Evolutionary conservation across 2,113 vertebrate species (phyloP).

Genomic region (Pelobates fuscus): DNA sequence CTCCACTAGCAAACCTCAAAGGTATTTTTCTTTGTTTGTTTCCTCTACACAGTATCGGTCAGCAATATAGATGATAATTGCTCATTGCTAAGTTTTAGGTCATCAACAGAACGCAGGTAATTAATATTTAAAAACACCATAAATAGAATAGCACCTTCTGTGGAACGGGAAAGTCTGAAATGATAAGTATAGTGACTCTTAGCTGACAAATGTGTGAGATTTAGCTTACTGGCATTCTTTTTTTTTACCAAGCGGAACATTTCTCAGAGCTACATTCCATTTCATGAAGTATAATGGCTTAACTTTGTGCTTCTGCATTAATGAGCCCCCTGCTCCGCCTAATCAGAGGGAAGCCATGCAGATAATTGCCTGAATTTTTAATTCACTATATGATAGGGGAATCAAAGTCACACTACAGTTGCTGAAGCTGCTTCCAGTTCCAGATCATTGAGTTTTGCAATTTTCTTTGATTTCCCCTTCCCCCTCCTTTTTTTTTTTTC

Average conservation of each 20-base stretch:
- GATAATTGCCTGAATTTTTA: constrained; percentile 95
- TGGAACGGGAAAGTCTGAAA: constrained; percentile 56
- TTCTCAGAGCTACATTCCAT: constrained; percentile 84
- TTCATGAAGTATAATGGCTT: constrained; percentile 80
- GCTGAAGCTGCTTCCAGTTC: constrained; percentile 70
- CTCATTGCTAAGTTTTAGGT: background rate
- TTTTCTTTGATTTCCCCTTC: constrained; percentile 65
- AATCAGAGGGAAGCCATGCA: constrained; percentile 92
- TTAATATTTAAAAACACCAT: background rate
- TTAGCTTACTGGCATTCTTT: constrained; percentile 54
- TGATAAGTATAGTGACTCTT: constrained; percentile 60
- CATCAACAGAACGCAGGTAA: background rate
- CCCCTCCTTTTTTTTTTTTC: constrained; percentile 27
- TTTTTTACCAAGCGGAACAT: constrained; percentile 78
- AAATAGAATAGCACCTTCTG: constrained; percentile 22
- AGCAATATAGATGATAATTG: constrained; percentile 4
- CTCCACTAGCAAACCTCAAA: background rate
- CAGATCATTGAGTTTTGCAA: constrained; percentile 73
- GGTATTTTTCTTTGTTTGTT: background rate
- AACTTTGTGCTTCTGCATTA: constrained; percentile 89
- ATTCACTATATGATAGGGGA: constrained; percentile 80
- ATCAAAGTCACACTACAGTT: constrained; percentile 78
- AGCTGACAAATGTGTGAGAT: constrained; percentile 72
- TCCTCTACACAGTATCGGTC: background rate
- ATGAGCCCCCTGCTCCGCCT: constrained; percentile 82